Percentiles rank a stretch among this genome's conserved stretches.
These are phyloP conservation scores for Piezodorus guildinii DNA, from an alignment of 1,140 invertebrate species.

Conservation along the genomic window DNA sequence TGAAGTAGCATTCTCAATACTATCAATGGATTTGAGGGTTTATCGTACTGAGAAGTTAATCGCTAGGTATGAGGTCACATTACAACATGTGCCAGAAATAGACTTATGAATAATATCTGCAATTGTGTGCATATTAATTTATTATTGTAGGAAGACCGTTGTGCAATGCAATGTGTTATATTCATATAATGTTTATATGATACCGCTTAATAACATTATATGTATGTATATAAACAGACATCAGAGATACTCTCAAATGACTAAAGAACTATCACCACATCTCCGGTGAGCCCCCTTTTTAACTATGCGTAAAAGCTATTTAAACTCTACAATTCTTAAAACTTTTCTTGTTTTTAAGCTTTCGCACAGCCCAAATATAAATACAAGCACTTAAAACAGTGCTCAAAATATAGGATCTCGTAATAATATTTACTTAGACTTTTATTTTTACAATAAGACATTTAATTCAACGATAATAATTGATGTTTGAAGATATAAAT, in stretches of 20 bases:
- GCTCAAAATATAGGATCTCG: constrained; percentile 30
- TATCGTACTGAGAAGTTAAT: constrained; percentile 10
- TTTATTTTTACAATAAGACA: constrained; percentile 25
- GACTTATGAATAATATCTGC: constrained; percentile 4
- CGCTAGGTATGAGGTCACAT: constrained; percentile 8
- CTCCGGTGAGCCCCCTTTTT: constrained; percentile 22
- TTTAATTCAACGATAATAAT: constrained; percentile 28
- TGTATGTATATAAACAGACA: not conserved
- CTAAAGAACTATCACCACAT: constrained; percentile 22
- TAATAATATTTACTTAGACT: constrained; percentile 25
- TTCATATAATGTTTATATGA: constrained; percentile 16
- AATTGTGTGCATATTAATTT: constrained; percentile 17
- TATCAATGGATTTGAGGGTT: constrained; percentile 5
- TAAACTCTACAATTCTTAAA: constrained; percentile 27
- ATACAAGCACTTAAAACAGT: constrained; percentile 33
- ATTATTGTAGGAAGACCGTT: constrained; percentile 14
- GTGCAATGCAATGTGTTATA: constrained; percentile 21
- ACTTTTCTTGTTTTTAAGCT: constrained; percentile 29
- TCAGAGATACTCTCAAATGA: constrained; percentile 23
- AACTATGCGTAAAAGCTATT: constrained; percentile 29
- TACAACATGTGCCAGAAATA: constrained; percentile 13
- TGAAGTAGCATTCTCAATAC: not conserved
- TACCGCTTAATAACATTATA: constrained; percentile 2
- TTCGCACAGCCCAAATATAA: constrained; percentile 32
- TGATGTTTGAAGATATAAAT: constrained; percentile 26